phyloP scores from a whole-genome alignment of 2,797 vertebrate species.

The Salmo trutta region DNA sequence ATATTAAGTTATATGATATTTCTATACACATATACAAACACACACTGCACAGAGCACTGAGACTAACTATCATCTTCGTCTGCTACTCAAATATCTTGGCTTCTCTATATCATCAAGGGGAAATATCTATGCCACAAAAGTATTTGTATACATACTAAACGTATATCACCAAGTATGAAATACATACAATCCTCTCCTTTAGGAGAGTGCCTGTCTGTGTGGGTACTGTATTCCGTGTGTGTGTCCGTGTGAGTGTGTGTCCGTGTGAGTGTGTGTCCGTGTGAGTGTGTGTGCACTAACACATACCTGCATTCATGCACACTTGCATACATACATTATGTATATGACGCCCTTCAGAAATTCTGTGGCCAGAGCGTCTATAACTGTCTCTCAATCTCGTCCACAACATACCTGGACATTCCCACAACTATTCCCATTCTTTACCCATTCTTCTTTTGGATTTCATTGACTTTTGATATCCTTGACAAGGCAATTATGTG shows the following conservation, averaged over 20 bases:
- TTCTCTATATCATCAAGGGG: not conserved
- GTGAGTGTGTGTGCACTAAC: not conserved
- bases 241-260: not conserved
- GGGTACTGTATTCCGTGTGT: not conserved
- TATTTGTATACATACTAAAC: constrained; percentile 44
- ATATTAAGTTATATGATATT: constrained; percentile 58
- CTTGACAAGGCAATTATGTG: not conserved
- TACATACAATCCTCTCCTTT: constrained; percentile 29
- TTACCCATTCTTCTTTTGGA: constrained; percentile 18
- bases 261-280: too few relatives aligned
- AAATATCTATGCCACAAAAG: constrained; percentile 12
- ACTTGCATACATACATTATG: constrained; percentile 42
- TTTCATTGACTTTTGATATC: not conserved
- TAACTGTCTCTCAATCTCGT: constrained; percentile 41
- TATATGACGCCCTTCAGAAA: constrained; percentile 64
- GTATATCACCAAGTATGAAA: constrained; percentile 47
- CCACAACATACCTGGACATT: constrained; percentile 41
- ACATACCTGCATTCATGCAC: constrained; percentile 3
- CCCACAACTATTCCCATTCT: constrained; percentile 36
- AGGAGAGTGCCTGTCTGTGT: not conserved
- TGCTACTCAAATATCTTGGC: not conserved
- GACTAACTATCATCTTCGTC: not conserved
- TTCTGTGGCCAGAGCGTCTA: constrained; percentile 58
- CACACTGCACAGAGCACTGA: not conserved
- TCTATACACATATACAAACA: constrained; percentile 52